Base-by-base conservation (phyloP, 2,888 invertebrate species). In the Suillia variegata region DNA sequence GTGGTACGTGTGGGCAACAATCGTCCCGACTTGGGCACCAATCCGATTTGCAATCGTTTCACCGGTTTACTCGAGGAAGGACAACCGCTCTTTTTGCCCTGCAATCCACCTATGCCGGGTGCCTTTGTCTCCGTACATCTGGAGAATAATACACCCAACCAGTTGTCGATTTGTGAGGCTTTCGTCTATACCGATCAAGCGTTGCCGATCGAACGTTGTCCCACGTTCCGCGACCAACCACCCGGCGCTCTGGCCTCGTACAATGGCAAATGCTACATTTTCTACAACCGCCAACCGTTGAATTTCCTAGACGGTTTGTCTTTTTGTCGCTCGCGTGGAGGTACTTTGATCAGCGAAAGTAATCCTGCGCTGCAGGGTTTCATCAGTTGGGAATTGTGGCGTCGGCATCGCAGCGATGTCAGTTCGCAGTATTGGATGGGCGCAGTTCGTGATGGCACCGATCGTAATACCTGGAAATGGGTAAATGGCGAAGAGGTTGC, bases 371-470 rank as follows among this genome's bases (percentile, higher is more conserved):
- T 95, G 33, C 96, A 96, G 82, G 96, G 96, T 0, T 96, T 96
- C 81, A 91, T 96, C 67, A 94, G 94, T 76, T 96, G 96, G 96
- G 96, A 96, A 76, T 83, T 96, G 38, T 96, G 95, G 93, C 85
- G 95, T 63, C 84, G 95, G 53, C 95, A 96, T 80, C 88, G 92
- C 85, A 94, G 92, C 75, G 95, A 96, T 82, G 90, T 92, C 20
- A 92, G 90, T 76, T 95, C 94, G 60, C 94, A 95, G 70, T 96
- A 96, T 80, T 96, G 96, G 96, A 91, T 96, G 90, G 96, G 95
- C 0, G 94, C 94, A 0, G 87, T 93, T 6, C 85, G 94, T n/a
- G 94, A 95, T 78, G 87, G 88, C 2, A 86, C 88, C 66, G 90
- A 93, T 76, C 84, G 87, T 5, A 87, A 86, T 61, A 89, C 89